Evolutionary conservation across 1,140 invertebrate genomes (phyloP).

Genomic region (Drosophila serrata): DNA sequence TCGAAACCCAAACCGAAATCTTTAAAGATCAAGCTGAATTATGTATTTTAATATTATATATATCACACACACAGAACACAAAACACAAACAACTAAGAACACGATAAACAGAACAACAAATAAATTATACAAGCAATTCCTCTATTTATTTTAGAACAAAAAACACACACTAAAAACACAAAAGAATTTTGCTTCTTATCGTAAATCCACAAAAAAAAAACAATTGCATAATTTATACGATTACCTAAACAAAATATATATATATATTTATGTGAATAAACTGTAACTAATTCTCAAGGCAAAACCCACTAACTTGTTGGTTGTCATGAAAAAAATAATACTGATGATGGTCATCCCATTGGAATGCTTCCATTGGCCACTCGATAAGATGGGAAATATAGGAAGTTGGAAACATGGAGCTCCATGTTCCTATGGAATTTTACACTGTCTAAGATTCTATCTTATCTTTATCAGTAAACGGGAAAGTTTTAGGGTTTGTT

Average conservation of each 20-base stretch:
- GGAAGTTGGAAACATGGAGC: background rate
- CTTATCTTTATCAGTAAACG: slow-evolving; percentile 13
- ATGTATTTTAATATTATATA: slow-evolving; percentile 79
- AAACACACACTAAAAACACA: slow-evolving; percentile 33
- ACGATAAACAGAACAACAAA: slow-evolving; percentile 54
- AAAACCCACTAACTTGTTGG: slow-evolving; percentile 41
- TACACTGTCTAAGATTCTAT: slow-evolving; percentile 5
- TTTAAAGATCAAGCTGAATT: slow-evolving; percentile 51
- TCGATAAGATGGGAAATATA: slow-evolving; percentile 19
- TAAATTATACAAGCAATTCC: slow-evolving; percentile 63
- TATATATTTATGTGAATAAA: slow-evolving; percentile 82
- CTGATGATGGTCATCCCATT: slow-evolving; percentile 10
- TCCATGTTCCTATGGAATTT: slow-evolving; percentile 16
- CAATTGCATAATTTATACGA: slow-evolving; percentile 65
- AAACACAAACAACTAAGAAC: slow-evolving; percentile 8
- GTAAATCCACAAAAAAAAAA: slow-evolving; percentile 45
- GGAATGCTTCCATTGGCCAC: slow-evolving; percentile 15
- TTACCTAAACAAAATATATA: slow-evolving; percentile 65
- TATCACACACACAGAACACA: slow-evolving; percentile 38
- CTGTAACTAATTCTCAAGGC: slow-evolving; percentile 83
- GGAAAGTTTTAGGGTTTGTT: background rate
- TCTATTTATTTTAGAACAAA: slow-evolving; percentile 75
- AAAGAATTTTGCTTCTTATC: slow-evolving; percentile 75
- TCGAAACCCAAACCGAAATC: slow-evolving; percentile 27
- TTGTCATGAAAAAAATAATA: background rate